Conservation (phyloP, 2,888 invertebrate genomes). For the Graphium colonna region DNA sequence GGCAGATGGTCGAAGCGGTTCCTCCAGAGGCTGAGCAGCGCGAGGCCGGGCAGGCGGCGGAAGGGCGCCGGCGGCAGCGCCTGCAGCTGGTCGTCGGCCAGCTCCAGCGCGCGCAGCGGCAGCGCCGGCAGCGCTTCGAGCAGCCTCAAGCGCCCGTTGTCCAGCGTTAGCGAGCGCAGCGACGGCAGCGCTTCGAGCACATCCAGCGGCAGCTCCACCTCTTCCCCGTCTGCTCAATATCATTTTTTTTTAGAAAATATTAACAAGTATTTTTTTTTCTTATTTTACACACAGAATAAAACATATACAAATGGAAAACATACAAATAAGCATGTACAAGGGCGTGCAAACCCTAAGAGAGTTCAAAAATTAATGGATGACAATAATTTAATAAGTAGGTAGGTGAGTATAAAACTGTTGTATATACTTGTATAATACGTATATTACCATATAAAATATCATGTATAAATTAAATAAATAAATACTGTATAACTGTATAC, state of each 20-base stretch:
- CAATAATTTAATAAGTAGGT: too few relatives aligned
- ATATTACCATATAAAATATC: too few relatives aligned
- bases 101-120: conserved; percentile 23
- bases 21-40: conserved; percentile 25
- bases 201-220: conserved; percentile 22
- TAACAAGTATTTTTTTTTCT: neutral
- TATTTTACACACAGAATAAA: neutral
- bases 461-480: too few relatives aligned
- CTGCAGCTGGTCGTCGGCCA: conserved; percentile 18
- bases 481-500: too few relatives aligned
- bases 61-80: conserved; percentile 29
- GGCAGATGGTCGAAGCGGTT: conserved; percentile 30
- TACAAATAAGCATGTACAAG: too few relatives aligned
- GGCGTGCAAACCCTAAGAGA: too few relatives aligned
- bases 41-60: conserved; percentile 28
- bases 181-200: conserved; percentile 23
- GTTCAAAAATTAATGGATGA: too few relatives aligned
- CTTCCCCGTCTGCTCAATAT: conserved; percentile 13
- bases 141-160: conserved; percentile 22
- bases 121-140: conserved; percentile 15
- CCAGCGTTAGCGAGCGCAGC: conserved; percentile 21
- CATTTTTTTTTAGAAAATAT: too few relatives aligned
- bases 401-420: too few relatives aligned
- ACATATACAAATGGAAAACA: too few relatives aligned
- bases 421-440: too few relatives aligned